Base-by-base conservation (phyloP, 2,888 invertebrate genomes). In the Allacma fusca region DNA sequence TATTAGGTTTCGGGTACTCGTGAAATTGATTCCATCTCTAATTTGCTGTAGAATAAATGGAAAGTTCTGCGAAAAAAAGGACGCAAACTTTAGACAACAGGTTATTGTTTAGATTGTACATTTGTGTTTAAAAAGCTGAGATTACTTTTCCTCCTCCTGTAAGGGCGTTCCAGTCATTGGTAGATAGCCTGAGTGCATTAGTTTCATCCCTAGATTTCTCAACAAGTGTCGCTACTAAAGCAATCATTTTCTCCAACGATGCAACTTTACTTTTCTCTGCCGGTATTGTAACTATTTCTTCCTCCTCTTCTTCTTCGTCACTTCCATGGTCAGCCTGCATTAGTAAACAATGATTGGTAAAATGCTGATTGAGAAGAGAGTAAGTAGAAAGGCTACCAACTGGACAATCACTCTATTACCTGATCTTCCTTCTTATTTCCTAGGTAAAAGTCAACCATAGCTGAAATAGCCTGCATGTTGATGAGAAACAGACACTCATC, bases 1-100 rank as follows among this genome's bases (percentile, higher is more conserved):
- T 83, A 97, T 94, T 78, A 97, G 89, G 87, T 96, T 94, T 81
- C 95, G 91, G 2, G 96, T 96, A 88, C 96, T 96, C 85, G 94
- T 92, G 62, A 96, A 89, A 88, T 97, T 97, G 80, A 97, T 93
- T 85, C 93, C 93, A 87, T 97, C 97, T 83, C 95, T 92, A 73
- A 96, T 96, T 89, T 97, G 97, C 88, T 96, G 96, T 87, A 95
- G 95, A 80, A 97, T 88, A 88, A 97, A 97, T 40, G 96, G 94
- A 87, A 96, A 96, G 19, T 94, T 94, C 92, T 94, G 87, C 21
- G 87, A 87, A 71, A 76, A 70, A 1, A 75, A 75, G 29, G 40
- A 50, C 43, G 13, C 9, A n/a, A n/a, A n/a, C n/a, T n/a, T n/a
- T n/a, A n/a, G n/a, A n/a, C n/a, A n/a, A n/a, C n/a, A n/a, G n/a